A percentile compares a stretch with the other conserved stretches of the same genome.
These are phyloP conservation scores for Cercocebus atys DNA, from an alignment of 2,113 vertebrate genomes.

Conservation along the genomic window DNA sequence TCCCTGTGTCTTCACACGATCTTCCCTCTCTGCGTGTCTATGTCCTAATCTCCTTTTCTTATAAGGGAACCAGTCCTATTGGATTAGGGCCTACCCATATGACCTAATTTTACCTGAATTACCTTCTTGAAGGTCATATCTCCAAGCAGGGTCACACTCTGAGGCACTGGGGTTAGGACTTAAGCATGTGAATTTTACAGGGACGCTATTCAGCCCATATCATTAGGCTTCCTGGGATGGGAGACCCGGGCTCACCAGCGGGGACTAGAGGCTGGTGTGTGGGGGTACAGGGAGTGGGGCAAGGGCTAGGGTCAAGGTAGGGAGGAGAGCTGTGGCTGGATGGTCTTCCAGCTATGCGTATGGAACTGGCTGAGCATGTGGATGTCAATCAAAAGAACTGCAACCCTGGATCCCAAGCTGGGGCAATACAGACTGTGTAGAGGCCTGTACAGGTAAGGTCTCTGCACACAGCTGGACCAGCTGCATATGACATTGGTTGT, in stretches of 20 bases:
- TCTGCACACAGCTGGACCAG: rapidly evolving
- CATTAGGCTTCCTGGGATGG: background rate
- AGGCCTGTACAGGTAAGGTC: no score
- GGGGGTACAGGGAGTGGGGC: rapidly evolving
- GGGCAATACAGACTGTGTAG: rapidly evolving
- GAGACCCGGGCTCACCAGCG: background rate
- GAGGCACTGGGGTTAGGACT: background rate
- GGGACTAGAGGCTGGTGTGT: background rate
- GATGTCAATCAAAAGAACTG: background rate
- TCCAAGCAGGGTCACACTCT: background rate
- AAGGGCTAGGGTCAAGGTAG: rapidly evolving
- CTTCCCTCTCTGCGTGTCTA: background rate
- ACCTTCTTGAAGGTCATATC: background rate
- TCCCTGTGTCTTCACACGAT: background rate
- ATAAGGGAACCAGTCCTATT: background rate
- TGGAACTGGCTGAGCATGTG: background rate
- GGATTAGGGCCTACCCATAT: rapidly evolving
- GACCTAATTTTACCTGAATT: background rate
- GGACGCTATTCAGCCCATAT: no score
- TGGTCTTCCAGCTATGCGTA: rapidly evolving
- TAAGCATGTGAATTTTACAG: background rate
- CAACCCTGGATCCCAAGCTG: no score
- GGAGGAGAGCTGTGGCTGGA: background rate
- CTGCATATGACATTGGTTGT: no score
- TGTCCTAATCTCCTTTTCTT: background rate